These are phyloP conservation scores for Propithecus perrieri DNA, from an alignment of 2,797 vertebrate genomes.

Conservation along the genomic window DNA sequence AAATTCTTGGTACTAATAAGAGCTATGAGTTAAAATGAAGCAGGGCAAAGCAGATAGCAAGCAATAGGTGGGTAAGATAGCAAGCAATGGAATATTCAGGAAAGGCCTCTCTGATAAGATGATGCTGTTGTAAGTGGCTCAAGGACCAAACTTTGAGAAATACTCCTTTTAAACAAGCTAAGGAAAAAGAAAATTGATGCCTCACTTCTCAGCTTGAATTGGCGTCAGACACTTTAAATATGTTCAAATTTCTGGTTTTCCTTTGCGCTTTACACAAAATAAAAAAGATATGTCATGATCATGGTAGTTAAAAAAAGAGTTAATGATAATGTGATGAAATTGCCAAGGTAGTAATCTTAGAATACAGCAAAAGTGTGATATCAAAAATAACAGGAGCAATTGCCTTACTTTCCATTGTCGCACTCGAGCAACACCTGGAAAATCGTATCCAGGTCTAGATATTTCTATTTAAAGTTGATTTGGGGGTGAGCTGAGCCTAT, in stretches of 20 bases:
- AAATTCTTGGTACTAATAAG: not conserved
- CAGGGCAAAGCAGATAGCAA: not conserved
- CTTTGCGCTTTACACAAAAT: not conserved
- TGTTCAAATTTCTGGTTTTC: not conserved
- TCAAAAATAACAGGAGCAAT: not conserved
- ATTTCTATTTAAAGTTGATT: not conserved
- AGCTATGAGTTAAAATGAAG: not conserved
- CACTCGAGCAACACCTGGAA: not conserved
- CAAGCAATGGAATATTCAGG: not conserved
- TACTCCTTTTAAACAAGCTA: not conserved
- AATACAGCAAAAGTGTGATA: not conserved
- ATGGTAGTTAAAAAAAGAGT: not conserved
- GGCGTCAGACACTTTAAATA: not conserved
- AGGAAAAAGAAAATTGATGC: not conserved
- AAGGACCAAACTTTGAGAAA: not conserved
- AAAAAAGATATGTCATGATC: not conserved
- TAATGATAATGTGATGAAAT: not conserved
- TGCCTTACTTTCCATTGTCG: not conserved
- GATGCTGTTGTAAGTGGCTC: not conserved
- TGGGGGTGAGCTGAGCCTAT: not conserved
- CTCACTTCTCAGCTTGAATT: not conserved
- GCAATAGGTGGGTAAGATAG: not conserved
- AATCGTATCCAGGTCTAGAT: not conserved
- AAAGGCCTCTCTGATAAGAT: not conserved
- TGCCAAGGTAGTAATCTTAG: not conserved